A percentile compares a stretch with the other conserved stretches of the same genome.
phyloP scores from a whole-genome alignment of 2,113 vertebrate genomes.

The Pygoscelis adeliae region DNA sequence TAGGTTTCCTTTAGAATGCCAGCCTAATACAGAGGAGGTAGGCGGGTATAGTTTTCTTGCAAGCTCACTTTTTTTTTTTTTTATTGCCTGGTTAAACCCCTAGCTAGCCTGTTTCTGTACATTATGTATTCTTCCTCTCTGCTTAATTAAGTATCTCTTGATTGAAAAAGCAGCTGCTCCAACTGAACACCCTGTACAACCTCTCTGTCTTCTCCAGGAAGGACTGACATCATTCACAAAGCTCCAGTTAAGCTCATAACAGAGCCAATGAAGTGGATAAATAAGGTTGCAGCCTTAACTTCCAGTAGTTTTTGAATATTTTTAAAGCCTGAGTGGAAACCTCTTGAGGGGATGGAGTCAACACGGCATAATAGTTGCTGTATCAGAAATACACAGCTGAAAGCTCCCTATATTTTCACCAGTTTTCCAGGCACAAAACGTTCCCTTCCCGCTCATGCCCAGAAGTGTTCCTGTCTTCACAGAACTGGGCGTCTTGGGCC shows the following conservation, averaged over 20 bases:
- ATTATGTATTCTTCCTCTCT: background rate
- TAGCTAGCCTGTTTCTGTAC: background rate
- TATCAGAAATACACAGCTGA: background rate
- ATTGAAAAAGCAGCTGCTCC: slow-evolving; percentile 39
- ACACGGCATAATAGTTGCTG: background rate
- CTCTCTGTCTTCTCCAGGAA: background rate
- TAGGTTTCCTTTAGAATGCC: background rate
- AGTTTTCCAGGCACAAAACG: background rate
- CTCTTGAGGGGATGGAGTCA: background rate
- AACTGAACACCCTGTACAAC: background rate
- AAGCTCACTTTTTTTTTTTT: background rate
- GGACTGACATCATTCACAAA: background rate
- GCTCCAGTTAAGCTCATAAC: background rate
- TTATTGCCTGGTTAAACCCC: background rate
- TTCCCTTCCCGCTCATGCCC: background rate
- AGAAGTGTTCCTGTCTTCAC: background rate
- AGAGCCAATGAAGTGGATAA: background rate
- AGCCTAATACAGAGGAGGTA: background rate
- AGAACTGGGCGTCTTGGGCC: background rate
- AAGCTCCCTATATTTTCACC: background rate
- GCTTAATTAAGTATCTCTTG: slow-evolving; percentile 30
- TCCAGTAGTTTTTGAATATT: background rate
- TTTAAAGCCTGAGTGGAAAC: background rate
- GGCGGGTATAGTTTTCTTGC: background rate
- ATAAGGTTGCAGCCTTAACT: background rate